These are phyloP conservation scores for Fragum sueziense DNA, from an alignment of 2,888 invertebrate species.

Conservation along the genomic window DNA sequence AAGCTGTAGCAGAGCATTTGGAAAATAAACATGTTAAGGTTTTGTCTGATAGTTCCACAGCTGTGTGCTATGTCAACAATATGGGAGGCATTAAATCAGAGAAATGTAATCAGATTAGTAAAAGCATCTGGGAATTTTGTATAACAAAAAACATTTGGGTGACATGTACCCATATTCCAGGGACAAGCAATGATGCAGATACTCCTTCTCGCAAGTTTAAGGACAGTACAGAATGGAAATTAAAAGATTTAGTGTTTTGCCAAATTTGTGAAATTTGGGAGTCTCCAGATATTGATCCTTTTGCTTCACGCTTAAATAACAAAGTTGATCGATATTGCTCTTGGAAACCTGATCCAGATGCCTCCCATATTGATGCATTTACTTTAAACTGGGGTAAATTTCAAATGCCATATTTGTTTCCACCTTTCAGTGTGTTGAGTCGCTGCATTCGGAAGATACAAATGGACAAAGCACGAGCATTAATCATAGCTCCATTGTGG, in stretches of 20 bases:
- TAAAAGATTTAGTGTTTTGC: no score
- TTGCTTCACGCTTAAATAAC: constrained; percentile 36
- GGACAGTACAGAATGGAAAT: no score
- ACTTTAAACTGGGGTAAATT: constrained; percentile 24
- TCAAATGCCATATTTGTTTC: constrained; percentile 33
- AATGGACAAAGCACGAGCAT: constrained; percentile 26
- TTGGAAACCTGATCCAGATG: constrained; percentile 16
- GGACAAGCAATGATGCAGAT: no score
- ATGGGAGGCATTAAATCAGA: constrained; percentile 32
- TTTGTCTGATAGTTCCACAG: no score
- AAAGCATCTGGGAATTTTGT: no score
- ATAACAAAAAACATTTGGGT: no score
- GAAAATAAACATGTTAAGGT: no score
- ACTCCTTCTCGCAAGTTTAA: no score
- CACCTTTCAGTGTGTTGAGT: constrained; percentile 38
- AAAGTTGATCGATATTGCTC: constrained; percentile 28
- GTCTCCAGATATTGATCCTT: constrained; percentile 24
- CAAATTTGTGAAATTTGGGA: constrained; percentile 8
- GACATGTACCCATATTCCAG: no score
- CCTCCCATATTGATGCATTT: constrained; percentile 34
- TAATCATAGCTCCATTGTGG: constrained; percentile 35
- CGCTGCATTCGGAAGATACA: constrained; percentile 34
- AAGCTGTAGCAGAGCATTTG: no score
- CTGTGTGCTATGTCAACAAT: constrained; percentile 27
- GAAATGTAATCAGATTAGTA: constrained; percentile 23